These are phyloP conservation scores for Penelope pileata DNA, from an alignment of 2,113 vertebrate species.

Conservation along the genomic window DNA sequence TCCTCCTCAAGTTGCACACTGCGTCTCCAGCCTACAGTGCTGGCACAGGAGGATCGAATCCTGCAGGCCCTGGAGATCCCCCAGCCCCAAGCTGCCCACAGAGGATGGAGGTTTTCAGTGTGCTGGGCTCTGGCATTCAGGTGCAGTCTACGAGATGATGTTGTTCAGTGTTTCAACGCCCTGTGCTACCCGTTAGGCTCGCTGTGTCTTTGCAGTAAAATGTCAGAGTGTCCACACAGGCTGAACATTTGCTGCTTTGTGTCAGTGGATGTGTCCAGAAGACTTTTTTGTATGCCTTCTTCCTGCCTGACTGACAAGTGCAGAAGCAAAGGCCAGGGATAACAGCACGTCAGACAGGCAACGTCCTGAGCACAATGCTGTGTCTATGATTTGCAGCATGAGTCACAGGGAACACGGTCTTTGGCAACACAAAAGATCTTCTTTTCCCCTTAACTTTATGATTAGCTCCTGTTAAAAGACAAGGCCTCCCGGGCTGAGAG, in stretches of 20 bases:
- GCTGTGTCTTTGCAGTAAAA: background rate
- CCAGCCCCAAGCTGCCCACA: background rate
- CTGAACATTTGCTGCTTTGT: background rate
- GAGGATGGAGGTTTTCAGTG: background rate
- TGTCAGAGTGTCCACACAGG: background rate
- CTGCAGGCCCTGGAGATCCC: background rate
- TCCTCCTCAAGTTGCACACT: background rate
- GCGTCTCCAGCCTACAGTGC: background rate
- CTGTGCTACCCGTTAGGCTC: background rate
- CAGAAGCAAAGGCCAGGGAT: background rate
- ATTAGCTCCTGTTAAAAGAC: slow-evolving; percentile 29
- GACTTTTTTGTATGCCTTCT: background rate
- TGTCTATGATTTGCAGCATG: background rate
- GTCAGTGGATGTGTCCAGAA: background rate
- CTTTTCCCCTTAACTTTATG: background rate
- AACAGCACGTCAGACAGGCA: background rate
- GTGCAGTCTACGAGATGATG: background rate
- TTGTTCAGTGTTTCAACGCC: background rate
- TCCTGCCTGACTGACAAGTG: background rate
- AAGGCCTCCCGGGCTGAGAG: background rate
- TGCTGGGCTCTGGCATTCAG: background rate
- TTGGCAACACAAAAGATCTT: background rate
- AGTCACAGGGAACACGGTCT: background rate
- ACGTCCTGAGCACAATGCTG: fast-evolving
- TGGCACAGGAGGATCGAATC: background rate